Evolutionary conservation across 1,140 invertebrate genomes (phyloP).

Genomic region (Pseudomyrmex cubaensis): DNA sequence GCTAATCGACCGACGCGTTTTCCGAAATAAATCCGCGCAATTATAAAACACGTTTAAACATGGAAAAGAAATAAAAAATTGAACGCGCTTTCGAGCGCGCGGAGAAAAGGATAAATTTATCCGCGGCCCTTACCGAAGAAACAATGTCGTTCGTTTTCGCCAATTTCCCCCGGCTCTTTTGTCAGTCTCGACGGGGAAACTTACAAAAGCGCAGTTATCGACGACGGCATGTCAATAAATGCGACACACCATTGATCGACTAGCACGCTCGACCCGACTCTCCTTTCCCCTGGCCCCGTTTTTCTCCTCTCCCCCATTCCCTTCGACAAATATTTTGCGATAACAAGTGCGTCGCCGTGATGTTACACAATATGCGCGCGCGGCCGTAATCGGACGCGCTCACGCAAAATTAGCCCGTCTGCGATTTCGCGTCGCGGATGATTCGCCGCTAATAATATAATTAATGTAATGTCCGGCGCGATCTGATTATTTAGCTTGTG

Average conservation of each 20-base stretch:
- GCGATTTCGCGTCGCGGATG: slow-evolving; percentile 48
- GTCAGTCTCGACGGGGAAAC: not conserved
- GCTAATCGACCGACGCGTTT: not conserved
- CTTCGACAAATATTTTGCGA: slow-evolving; percentile 42
- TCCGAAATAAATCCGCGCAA: not conserved
- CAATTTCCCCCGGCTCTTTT: slow-evolving; percentile 5
- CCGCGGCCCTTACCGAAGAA: not conserved
- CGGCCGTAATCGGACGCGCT: slow-evolving; percentile 17
- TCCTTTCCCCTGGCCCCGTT: no score
- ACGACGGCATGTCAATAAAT: slow-evolving; percentile 39
- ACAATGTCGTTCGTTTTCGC: slow-evolving; percentile 17
- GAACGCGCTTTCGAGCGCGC: slow-evolving; percentile 15
- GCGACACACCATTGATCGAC: slow-evolving; percentile 44
- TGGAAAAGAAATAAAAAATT: slow-evolving; percentile 13
- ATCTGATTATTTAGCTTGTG: slow-evolving; percentile 50
- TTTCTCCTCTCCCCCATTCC: not conserved
- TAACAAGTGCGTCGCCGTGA: slow-evolving; percentile 24
- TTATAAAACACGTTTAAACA: not conserved
- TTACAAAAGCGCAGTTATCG: slow-evolving; percentile 49
- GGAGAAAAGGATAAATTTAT: slow-evolving; percentile 9
- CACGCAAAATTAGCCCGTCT: slow-evolving; percentile 43
- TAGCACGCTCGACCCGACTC: not conserved
- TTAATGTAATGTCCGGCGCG: slow-evolving; percentile 48
- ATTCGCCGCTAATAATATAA: slow-evolving; percentile 58
- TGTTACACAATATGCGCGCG: slow-evolving; percentile 4